Percentiles rank a stretch among this genome's conserved stretches.
Conservation (phyloP, 1,140 invertebrate genomes). For the Ptiloglossa arizonensis region DNA sequence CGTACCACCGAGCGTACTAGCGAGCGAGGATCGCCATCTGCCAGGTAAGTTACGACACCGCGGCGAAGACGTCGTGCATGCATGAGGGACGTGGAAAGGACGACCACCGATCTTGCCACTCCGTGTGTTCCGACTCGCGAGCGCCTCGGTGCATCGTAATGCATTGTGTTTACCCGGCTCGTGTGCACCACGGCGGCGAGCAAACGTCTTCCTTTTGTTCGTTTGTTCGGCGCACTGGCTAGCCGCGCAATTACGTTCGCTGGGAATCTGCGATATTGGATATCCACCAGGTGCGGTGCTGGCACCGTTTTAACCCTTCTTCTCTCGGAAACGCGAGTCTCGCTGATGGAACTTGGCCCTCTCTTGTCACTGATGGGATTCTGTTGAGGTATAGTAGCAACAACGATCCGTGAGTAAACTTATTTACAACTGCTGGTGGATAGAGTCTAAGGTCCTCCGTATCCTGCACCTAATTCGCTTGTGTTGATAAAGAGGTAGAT, state of each 20-base stretch:
- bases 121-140: conserved; percentile 8
- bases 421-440: too few relatives aligned
- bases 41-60: conserved; percentile 69
- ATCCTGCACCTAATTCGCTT: too few relatives aligned
- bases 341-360: too few relatives aligned
- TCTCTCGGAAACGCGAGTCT: too few relatives aligned
- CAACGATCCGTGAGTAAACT: too few relatives aligned
- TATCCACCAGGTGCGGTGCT: too few relatives aligned
- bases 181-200: not conserved
- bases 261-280: not conserved
- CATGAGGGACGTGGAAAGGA: conserved; percentile 43
- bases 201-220: conserved; percentile 1
- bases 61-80: conserved; percentile 39
- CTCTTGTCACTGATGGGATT: too few relatives aligned
- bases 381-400: too few relatives aligned
- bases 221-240: not conserved
- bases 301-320: too few relatives aligned
- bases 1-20: too few relatives aligned
- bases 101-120: conserved; percentile 55
- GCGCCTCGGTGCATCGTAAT: conserved; percentile 35
- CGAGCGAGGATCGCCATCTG: conserved; percentile 70
- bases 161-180: conserved; percentile 42
- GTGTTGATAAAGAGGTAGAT: too few relatives aligned
- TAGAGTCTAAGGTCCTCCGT: too few relatives aligned
- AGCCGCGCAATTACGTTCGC: not conserved